Evolutionary conservation across 2,113 vertebrate species (phyloP), one percentile per base, ranked within the genome.

Genomic region (Callipepla squamata): DNA sequence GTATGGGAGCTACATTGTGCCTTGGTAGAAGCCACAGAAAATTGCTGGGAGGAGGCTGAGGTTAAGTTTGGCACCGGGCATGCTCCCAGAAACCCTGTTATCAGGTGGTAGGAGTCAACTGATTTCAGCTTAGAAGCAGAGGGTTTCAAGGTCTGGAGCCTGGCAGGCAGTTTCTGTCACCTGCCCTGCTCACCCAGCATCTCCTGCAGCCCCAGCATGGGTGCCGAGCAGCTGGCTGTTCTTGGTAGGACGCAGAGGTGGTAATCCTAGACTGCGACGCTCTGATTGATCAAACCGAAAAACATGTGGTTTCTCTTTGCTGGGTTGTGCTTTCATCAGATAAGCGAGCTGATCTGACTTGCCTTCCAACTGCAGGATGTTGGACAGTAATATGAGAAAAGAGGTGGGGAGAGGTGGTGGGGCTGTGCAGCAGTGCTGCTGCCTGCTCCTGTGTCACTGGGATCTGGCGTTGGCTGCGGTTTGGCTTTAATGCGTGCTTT

Each of bases 181-280:
- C 3, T 87, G 20, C 1, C 4, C 13, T 1, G 34, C 30, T 62
- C 69, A 10, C 40, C 25, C 36, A 0, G 0, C 22, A 5, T 47
- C 1, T 2, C 23, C 53, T 42, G 32, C 62, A 57, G 70, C 53
- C 58, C 62, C 25, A 53, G 48, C n/a, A 30, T 28, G 62, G 38
- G 15, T 78, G n/a, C 53, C 0, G 11, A 22, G 21, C 0, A 0
- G 28, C 42, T 40, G 32, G 40, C 57, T 7, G 4, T 11, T 90
- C 65, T 30, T 66, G 55, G 38, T 80, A 34, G 47, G 85, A 48
- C 28, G 14, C 20, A 12, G 18, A 20, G 30, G 55, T 58, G 55
- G 45, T 17, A 51, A 22, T 53, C 55, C 69, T 80, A 15, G 36
- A 30, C 58, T 74, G 78, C 50, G 5, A 7, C 19, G 13, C 16